Conservation (phyloP, 2,888 invertebrate species). For the Empis livida region DNA sequence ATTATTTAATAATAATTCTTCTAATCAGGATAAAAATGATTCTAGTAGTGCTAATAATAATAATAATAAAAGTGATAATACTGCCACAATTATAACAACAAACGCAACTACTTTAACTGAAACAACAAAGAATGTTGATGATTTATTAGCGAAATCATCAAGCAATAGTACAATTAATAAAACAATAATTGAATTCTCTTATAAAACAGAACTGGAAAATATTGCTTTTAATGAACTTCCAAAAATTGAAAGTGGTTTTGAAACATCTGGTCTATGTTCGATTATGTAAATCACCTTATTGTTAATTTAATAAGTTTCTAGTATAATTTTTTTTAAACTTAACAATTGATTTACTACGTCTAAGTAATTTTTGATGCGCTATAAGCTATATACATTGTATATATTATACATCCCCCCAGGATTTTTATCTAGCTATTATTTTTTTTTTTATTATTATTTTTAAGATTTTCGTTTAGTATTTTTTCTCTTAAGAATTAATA, state of each 20-base stretch:
- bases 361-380: too few species aligned
- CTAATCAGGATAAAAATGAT: not conserved
- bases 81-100: constrained; percentile 4
- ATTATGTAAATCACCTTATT: constrained; percentile 49
- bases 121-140: not conserved
- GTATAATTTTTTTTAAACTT: too few species aligned
- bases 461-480: too few species aligned
- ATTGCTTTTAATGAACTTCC: constrained; percentile 57
- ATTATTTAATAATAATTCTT: not conserved
- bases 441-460: too few species aligned
- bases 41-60: constrained; percentile 5
- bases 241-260: constrained; percentile 58
- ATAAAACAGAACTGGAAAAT: constrained; percentile 54
- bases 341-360: too few species aligned
- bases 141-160: constrained; percentile 5
- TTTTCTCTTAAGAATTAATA: too few species aligned
- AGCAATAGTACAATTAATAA: constrained; percentile 13
- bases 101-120: constrained; percentile 1
- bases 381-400: too few species aligned
- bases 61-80: constrained; percentile 6
- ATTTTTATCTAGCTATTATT: too few species aligned
- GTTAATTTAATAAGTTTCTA: too few species aligned
- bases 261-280: constrained; percentile 74
- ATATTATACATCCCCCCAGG: too few species aligned
- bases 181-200: constrained; percentile 35